Percentiles rank a stretch among this genome's conserved stretches.
Evolutionary conservation across 2,797 vertebrate genomes (phyloP).

Genomic region (Tarsius wallacei): DNA sequence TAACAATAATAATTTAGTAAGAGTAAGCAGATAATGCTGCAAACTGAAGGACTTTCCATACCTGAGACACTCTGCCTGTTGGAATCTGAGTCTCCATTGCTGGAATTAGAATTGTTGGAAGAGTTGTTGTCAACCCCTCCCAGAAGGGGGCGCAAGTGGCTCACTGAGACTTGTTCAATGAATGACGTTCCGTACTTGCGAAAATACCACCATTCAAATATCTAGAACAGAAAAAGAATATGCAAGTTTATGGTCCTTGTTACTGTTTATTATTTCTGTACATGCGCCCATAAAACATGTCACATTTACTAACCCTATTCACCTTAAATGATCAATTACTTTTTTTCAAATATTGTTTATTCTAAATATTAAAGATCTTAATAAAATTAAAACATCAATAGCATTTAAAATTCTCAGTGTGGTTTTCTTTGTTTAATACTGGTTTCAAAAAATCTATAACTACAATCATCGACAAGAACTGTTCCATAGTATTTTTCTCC

Average conservation of each 20-base stretch:
- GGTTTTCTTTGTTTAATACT: slow-evolving; percentile 19
- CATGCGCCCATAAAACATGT: neutral
- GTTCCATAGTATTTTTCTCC: slow-evolving; percentile 46
- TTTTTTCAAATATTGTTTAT: neutral
- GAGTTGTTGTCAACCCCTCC: slow-evolving; percentile 98
- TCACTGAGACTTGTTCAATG: slow-evolving; percentile 99
- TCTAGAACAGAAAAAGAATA: slow-evolving; percentile 91
- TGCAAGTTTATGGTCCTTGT: neutral
- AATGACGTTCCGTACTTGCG: slow-evolving; percentile 99
- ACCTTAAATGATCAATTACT: slow-evolving; percentile 40
- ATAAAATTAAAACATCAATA: slow-evolving; percentile 17
- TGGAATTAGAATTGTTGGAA: slow-evolving; percentile 95
- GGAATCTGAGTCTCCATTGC: slow-evolving; percentile 96
- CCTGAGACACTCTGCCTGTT: slow-evolving; percentile 97
- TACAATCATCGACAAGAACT: neutral
- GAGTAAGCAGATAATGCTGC: neutral
- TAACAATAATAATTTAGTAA: slow-evolving; percentile 11
- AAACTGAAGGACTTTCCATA: slow-evolving; percentile 87
- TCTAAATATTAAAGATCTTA: slow-evolving; percentile 48
- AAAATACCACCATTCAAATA: slow-evolving; percentile 99
- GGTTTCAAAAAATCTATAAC: neutral
- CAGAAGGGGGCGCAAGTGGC: slow-evolving; percentile 98
- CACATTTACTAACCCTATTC: slow-evolving; percentile 41
- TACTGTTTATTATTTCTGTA: slow-evolving; percentile 28
- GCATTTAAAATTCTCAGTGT: slow-evolving; percentile 50